Evolutionary conservation across 2,113 vertebrate genomes (phyloP).

Genomic region (Isurus oxyrinchus): DNA sequence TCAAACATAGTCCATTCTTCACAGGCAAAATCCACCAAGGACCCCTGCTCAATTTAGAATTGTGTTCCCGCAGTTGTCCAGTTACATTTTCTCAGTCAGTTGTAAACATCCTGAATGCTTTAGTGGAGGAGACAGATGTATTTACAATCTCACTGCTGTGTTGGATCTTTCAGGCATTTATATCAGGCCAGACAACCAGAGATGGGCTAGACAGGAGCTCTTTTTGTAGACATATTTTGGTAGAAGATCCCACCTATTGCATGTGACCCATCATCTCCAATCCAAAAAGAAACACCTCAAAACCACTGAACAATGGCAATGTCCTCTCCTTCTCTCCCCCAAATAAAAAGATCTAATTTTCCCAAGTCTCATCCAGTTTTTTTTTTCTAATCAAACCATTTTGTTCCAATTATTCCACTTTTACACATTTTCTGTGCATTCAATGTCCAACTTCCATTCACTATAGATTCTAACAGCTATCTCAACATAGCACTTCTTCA

Average conservation of each 20-base stretch:
- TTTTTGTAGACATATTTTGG: not conserved
- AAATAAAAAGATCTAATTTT: slow-evolving; percentile 37
- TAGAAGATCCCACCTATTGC: not conserved
- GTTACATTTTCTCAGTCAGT: not conserved
- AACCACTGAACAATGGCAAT: not conserved
- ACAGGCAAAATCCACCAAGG: not conserved
- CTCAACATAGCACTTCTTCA: not conserved
- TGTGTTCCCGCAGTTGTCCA: not conserved
- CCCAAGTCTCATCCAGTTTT: slow-evolving; percentile 43
- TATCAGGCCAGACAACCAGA: not conserved
- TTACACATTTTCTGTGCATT: not conserved
- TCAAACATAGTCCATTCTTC: not conserved
- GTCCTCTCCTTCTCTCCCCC: not conserved
- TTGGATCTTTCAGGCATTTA: too few relatives aligned
- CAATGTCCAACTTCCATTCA: not conserved
- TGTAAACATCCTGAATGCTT: not conserved
- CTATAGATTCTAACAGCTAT: not conserved
- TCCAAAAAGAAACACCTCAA: not conserved
- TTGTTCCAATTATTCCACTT: slow-evolving; percentile 13
- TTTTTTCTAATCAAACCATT: slow-evolving; percentile 43
- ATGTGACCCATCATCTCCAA: not conserved
- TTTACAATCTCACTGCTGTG: too few relatives aligned
- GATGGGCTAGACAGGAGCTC: not conserved
- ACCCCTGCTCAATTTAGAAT: not conserved
- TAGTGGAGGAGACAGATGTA: not conserved